phyloP scores from a whole-genome alignment of 2,888 invertebrate genomes.

The Eupithecia abbreviata region DNA sequence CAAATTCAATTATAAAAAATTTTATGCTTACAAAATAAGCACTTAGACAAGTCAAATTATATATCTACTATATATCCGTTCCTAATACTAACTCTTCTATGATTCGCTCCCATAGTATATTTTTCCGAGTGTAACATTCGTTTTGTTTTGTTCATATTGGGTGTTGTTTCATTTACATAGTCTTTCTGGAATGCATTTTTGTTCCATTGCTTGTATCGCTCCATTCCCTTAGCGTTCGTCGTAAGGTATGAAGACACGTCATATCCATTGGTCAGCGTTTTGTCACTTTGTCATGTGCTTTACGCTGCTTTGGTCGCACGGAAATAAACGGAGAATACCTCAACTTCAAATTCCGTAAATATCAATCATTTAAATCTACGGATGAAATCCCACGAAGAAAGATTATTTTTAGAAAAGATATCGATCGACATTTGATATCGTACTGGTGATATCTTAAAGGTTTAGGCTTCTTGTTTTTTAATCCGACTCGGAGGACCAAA shows the following conservation, averaged over 20 bases:
- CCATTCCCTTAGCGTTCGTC: constrained; percentile 33
- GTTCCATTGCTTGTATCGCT: constrained; percentile 39
- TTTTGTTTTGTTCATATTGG: constrained; percentile 42
- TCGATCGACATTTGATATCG: background rate
- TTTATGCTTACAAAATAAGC: too few species aligned
- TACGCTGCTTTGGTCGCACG: constrained; percentile 48
- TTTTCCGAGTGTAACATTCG: constrained; percentile 36
- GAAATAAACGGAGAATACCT: constrained; percentile 40
- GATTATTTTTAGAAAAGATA: background rate
- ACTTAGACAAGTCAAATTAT: too few species aligned
- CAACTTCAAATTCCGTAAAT: background rate
- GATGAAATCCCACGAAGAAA: background rate
- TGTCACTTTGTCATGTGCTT: constrained; percentile 51
- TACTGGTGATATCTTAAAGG: background rate
- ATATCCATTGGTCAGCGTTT: constrained; percentile 41
- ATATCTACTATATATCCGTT: too few species aligned
- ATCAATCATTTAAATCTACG: background rate
- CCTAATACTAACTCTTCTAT: too few species aligned
- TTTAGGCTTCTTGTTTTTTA: background rate
- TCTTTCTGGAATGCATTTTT: constrained; percentile 37
- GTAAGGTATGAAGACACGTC: constrained; percentile 42
- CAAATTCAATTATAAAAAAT: too few species aligned
- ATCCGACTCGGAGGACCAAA: background rate
- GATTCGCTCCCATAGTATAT: constrained; percentile 24
- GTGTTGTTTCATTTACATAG: constrained; percentile 43